Evolutionary conservation across 2,797 vertebrate species (phyloP), one percentile per base, ranked within the genome.

Genomic region (Pagetopsis macropterus): DNA sequence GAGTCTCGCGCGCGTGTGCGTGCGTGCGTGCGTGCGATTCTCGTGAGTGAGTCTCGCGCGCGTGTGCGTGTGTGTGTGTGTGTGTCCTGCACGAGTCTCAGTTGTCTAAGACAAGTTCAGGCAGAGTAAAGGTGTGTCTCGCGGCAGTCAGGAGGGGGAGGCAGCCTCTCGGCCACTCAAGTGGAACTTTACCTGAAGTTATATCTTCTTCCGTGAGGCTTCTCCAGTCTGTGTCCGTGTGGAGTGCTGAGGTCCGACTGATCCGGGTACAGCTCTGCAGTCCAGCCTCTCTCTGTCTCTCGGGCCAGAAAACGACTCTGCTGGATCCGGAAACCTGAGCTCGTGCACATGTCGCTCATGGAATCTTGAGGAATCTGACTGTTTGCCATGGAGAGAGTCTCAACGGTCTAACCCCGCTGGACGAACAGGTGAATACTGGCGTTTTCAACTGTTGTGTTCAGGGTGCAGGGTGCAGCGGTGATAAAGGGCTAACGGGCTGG

Each of bases 111-210:
- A 76, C 88, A 84, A 79, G 89, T 77, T 70, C 9, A 81, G 85
- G 76, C 84, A 76, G 43, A 64, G 50, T 51, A 62, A 84, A 84
- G 88, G 91, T 87, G 92, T 87, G 91, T 85, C 82, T 11, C 40
- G 86, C 83, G 12, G 45, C 71, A 44, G 31, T 33, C 49, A 2
- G n/a, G 19, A 73, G 63, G 64, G 77, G 74, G 66, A 76, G 48
- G 55, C 9, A 23, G 2, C 3, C 50, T 17, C 43, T 54, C 27
- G 1, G 55, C 40, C 31, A 5, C 23, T 68, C 44, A 76, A 58
- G 50, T 73, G 77, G 41, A 66, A 82, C 62, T 66, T 79, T 41
- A 50, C 50, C 49, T 65, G 37, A 17, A 13, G 23, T 44, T 2
- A 3, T 15, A 0, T 21, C 21, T 46, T 60, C 10, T 19, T 65